Conservation (phyloP, 2,797 vertebrate genomes). For the Eutrigla gurnardus region DNA sequence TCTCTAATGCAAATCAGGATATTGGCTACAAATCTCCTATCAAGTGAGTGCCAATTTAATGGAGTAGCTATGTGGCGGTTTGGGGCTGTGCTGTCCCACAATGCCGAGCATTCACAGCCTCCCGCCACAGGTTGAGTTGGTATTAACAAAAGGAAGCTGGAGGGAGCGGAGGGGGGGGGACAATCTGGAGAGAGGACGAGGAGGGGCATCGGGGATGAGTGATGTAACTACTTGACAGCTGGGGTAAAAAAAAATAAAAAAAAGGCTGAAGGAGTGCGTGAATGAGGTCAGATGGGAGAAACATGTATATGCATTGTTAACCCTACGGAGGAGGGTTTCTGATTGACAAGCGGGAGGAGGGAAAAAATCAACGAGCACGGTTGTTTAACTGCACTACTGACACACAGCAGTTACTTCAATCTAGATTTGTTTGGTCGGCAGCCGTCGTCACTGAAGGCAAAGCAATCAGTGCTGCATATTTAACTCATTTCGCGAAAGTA, state of each 20-base stretch:
- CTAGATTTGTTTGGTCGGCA: constrained; percentile 59
- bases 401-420: constrained; percentile 43
- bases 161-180: constrained; percentile 22
- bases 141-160: constrained; percentile 44
- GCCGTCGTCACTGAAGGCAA: constrained; percentile 57
- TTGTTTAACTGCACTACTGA: constrained; percentile 42
- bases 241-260: constrained; percentile 55
- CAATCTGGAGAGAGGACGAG: constrained; percentile 54
- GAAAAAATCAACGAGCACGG: constrained; percentile 39
- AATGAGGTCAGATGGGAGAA: constrained; percentile 73
- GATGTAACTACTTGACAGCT: constrained; percentile 75
- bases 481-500: constrained; percentile 55
- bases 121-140: constrained; percentile 50
- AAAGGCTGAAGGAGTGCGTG: constrained; percentile 54
- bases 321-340: constrained; percentile 40
- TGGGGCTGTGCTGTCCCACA: constrained; percentile 49
- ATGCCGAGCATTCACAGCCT: constrained; percentile 48
- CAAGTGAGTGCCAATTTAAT: constrained; percentile 81
- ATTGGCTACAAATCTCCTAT: constrained; percentile 82
- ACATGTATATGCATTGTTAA: constrained; percentile 57
- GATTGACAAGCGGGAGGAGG: constrained; percentile 46
- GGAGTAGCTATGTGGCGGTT: constrained; percentile 69
- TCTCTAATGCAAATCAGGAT: constrained; percentile 83
- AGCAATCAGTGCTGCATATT: constrained; percentile 76
- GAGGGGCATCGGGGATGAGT: constrained; percentile 58